Conservation (phyloP, 1,140 invertebrate genomes). For the Leptopilina boulardi region DNA sequence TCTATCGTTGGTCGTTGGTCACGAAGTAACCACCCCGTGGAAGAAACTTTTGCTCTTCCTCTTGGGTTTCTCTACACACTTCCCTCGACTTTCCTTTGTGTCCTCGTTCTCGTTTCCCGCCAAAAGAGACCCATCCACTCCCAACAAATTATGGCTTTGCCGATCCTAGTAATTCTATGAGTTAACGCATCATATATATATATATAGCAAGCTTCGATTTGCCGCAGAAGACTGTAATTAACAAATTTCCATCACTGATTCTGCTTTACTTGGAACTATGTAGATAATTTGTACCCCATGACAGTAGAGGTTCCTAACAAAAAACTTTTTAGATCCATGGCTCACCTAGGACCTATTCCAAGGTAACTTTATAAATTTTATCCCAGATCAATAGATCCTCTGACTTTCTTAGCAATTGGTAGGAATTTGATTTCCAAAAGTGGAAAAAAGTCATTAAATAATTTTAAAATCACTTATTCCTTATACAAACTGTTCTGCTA, state of each 20-base stretch:
- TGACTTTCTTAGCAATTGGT: too few species aligned
- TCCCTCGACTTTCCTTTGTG: too few species aligned
- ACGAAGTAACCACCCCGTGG: constrained; percentile 8
- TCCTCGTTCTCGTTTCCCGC: neutral
- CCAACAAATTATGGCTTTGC: constrained; percentile 13
- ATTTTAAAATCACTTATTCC: too few species aligned
- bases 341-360: neutral
- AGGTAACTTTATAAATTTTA: neutral
- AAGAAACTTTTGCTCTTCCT: constrained; percentile 8
- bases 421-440: too few species aligned
- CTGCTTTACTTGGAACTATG: constrained; percentile 1
- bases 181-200: constrained; percentile 11
- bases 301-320: neutral
- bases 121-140: constrained; percentile 3
- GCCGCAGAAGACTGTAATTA: neutral
- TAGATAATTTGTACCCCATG: constrained; percentile 19
- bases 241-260: constrained; percentile 24
- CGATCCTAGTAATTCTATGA: constrained; percentile 25
- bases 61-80: neutral
- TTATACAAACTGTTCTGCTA: too few species aligned
- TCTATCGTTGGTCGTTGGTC: constrained; percentile 18
- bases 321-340: neutral
- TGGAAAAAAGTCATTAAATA: too few species aligned
- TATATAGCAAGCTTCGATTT: neutral
- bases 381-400: neutral